Evolutionary conservation across 2,888 invertebrate genomes (phyloP), one percentile per base, ranked within the genome.

Genomic region (Spialia ferax): DNA sequence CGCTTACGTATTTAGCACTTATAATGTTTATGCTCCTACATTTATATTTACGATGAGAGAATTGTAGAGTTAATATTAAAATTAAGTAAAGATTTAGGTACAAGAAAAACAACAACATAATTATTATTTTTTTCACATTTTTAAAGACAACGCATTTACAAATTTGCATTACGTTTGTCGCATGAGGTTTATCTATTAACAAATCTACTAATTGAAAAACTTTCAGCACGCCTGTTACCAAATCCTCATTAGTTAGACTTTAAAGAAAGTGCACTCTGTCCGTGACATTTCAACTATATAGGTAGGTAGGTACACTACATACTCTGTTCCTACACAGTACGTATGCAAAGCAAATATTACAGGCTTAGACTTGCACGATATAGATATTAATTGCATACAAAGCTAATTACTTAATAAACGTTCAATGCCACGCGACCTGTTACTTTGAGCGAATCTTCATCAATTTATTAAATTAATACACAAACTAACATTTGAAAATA

Each of bases 371-470:
- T 22, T 35, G 60, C 67, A 61, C 67, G 67, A 61, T 67, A 67
- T 61, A 67, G 61, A 61, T 67, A 67, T 67, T 67, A 67, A 67
- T 67, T 67, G 67, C 67, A 61, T 48, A 23, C 61, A 56, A 57
- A 63, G 50, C 62, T 68, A 63, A 68, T 68, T 67, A 67, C 61
- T 23, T 62, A 62, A 48, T 67, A 62, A 67, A 67, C 13, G 38
- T 13, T 68, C 68, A 68, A 68, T 68, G 68, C 57, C 68, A 63
- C 20, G 52, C 20, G 62, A 56, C 61, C 61, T 52, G 56, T 68
- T 61, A 54, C 60, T 48, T 42, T 26, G 18, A 63, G 61, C 32
- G 35, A 62, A 68, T 62, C 61, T 56, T 62, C 35, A 62, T 48
- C 26, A 5, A 67, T 67, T 48, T 48, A 61, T 67, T 67, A 67